These are phyloP conservation scores for Eudorcas thomsonii DNA, from an alignment of 2,113 vertebrate species.

Conservation along the genomic window DNA sequence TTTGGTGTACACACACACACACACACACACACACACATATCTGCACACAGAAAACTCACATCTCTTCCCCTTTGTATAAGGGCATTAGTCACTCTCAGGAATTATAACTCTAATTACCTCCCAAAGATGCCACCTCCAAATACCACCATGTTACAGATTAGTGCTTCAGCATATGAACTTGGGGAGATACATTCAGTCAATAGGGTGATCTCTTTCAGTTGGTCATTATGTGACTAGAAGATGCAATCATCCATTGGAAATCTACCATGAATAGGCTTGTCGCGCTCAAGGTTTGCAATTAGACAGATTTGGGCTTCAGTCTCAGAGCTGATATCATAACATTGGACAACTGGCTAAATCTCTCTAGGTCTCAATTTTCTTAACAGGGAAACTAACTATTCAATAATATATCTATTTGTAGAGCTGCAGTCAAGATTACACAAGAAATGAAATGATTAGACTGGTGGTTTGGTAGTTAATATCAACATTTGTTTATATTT, in stretches of 20 bases:
- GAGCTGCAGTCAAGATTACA: neutral
- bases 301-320: neutral
- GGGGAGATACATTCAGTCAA: neutral
- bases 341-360: neutral
- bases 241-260: neutral
- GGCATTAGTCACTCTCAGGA: neutral
- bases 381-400: neutral
- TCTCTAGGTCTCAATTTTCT: neutral
- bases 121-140: neutral
- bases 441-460: neutral
- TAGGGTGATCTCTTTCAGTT: neutral
- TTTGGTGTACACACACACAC: neutral
- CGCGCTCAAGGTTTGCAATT: neutral
- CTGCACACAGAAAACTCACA: neutral
- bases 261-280: neutral
- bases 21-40: neutral
- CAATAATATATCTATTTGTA: neutral
- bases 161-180: neutral
- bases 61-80: neutral
- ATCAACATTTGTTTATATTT: neutral
- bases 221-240: neutral
- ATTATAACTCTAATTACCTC: neutral
- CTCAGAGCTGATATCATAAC: neutral
- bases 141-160: neutral
- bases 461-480: neutral